Evolutionary conservation across 1,140 invertebrate species (phyloP).

Genomic region (roundworm (Caenorhabditis elegans)): WBcel235 BX284604.4:4526001-4526500

Average conservation of each 20-base stretch:
- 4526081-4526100: too few species aligned
- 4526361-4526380: constrained; percentile 24
- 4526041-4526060: too few species aligned
- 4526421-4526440: constrained; percentile 14
- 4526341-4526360: not conserved
- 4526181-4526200: constrained; percentile 13
- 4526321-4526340: not conserved
- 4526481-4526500: not conserved
- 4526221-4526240: too few species aligned
- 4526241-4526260: constrained; percentile 14
- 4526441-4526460: not conserved
- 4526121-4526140: not conserved
- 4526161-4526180: constrained; percentile 18
- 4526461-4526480: not conserved
- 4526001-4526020: too few species aligned
- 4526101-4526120: too few species aligned
- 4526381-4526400: not conserved
- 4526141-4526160: constrained; percentile 5
- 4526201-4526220: not conserved
- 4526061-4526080: constrained; percentile 2
- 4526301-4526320: not conserved
- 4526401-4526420: not conserved
- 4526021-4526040: too few species aligned
- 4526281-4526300: constrained; percentile 31
- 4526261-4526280: constrained; percentile 32